phyloP scores from a whole-genome alignment of 2,113 vertebrate species.

The Cololabis saira region DNA sequence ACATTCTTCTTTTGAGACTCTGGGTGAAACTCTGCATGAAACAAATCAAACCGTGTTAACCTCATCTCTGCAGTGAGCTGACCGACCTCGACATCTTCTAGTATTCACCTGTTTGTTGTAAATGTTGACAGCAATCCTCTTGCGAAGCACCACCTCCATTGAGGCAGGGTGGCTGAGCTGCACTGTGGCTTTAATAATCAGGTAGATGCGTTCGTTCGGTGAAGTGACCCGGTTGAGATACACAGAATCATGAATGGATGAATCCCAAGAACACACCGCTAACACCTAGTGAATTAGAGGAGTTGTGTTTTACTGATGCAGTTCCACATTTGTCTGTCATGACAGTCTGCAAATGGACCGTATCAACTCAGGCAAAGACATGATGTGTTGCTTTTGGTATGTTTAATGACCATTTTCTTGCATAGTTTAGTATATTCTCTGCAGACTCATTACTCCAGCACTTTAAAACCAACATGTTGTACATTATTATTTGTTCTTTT shows the following conservation, averaged over 20 bases:
- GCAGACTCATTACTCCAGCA: no score
- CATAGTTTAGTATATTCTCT: no score
- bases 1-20: slow-evolving; percentile 97
- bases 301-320: neutral
- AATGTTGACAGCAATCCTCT: slow-evolving; percentile 95
- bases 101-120: slow-evolving; percentile 94
- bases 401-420: no score
- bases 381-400: no score
- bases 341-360: no score
- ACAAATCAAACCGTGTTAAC: neutral
- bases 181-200: slow-evolving; percentile 94
- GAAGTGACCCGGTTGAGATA: slow-evolving; percentile 93
- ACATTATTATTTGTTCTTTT: no score
- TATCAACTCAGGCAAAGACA: no score
- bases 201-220: slow-evolving; percentile 92
- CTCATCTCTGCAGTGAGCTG: neutral
- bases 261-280: slow-evolving; percentile 95
- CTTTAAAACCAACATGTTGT: no score
- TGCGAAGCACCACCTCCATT: slow-evolving; percentile 95
- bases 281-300: slow-evolving; percentile 82
- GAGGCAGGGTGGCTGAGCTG: slow-evolving; percentile 97
- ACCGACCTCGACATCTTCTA: neutral
- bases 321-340: neutral
- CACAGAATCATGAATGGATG: slow-evolving; percentile 95
- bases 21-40: slow-evolving; percentile 93